A percentile compares a stretch with the other conserved stretches of the same genome.
These are phyloP conservation scores for Tigriopus japonicus DNA, from an alignment of 1,140 invertebrate species.

Conservation along the genomic window DNA sequence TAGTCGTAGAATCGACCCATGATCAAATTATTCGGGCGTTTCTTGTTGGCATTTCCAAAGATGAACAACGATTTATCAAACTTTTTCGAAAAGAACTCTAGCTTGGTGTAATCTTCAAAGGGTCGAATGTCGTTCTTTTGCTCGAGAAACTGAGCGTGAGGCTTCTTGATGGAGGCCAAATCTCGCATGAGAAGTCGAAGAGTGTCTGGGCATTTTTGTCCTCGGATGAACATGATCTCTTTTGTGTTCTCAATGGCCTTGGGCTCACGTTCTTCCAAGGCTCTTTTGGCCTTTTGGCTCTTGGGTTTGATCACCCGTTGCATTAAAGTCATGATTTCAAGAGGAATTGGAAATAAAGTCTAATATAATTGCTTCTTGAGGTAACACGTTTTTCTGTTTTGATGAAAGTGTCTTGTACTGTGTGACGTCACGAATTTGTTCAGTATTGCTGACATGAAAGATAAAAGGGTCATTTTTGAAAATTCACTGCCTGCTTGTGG, in stretches of 20 bases:
- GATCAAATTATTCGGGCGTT: constrained; percentile 77
- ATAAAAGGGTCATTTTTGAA: no score
- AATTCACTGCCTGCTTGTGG: no score
- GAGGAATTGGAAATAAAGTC: no score
- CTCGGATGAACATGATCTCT: constrained; percentile 60
- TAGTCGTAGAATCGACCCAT: constrained; percentile 76
- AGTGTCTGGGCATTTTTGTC: constrained; percentile 55
- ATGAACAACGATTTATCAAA: constrained; percentile 57
- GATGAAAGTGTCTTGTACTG: no score
- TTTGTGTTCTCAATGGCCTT: constrained; percentile 75
- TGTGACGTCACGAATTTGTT: no score
- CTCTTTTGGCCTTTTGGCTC: constrained; percentile 67
- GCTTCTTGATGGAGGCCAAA: constrained; percentile 58
- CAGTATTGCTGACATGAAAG: no score
- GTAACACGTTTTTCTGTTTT: no score
- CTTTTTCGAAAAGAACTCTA: constrained; percentile 70
- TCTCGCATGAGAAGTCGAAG: constrained; percentile 16
- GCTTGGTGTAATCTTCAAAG: constrained; percentile 55
- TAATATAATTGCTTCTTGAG: no score
- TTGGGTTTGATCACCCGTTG: constrained; percentile 44
- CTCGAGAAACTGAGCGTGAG: constrained; percentile 49
- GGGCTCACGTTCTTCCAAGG: constrained; percentile 55
- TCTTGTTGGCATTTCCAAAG: constrained; percentile 78
- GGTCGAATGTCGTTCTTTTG: constrained; percentile 66
- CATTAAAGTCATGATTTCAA: no score